Percentiles rank a stretch among this genome's conserved stretches.
Conservation (phyloP, 92 coral and sea anemone species). For the Meandrina meandrites region DNA sequence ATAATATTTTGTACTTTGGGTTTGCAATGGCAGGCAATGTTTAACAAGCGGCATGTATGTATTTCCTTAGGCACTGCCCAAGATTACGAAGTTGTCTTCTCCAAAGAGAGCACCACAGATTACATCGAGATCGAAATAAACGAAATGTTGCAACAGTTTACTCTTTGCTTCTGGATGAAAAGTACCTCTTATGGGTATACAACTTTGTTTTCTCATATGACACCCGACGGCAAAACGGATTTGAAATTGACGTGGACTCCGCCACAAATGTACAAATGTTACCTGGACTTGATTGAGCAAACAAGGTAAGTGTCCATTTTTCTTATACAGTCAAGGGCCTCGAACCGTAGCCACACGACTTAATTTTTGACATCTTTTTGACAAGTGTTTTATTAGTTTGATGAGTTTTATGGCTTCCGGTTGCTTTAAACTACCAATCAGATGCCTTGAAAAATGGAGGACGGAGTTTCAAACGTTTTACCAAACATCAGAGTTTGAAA, state of each 20-base stretch:
- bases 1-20: too few relatives aligned
- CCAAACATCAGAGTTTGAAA: too few relatives aligned
- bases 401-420: too few relatives aligned
- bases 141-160: background rate
- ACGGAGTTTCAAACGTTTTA: too few relatives aligned
- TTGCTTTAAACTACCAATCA: too few relatives aligned
- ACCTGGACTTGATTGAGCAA: background rate
- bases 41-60: background rate
- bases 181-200: background rate
- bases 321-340: too few relatives aligned
- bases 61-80: background rate
- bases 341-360: too few relatives aligned
- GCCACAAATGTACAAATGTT: background rate
- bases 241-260: background rate
- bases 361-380: too few relatives aligned
- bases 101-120: slow-evolving; percentile 11
- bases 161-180: slow-evolving; percentile 17
- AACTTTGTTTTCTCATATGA: slow-evolving; percentile 17
- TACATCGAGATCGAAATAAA: slow-evolving; percentile 1
- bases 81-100: slow-evolving; percentile 22
- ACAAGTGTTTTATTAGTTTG: too few relatives aligned
- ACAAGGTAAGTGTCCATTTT: background rate
- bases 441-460: too few relatives aligned
- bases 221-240: background rate
- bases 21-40: background rate